Base-by-base conservation (phyloP, 2,113 vertebrate genomes). In the Prionailurus bengalensis region DNA sequence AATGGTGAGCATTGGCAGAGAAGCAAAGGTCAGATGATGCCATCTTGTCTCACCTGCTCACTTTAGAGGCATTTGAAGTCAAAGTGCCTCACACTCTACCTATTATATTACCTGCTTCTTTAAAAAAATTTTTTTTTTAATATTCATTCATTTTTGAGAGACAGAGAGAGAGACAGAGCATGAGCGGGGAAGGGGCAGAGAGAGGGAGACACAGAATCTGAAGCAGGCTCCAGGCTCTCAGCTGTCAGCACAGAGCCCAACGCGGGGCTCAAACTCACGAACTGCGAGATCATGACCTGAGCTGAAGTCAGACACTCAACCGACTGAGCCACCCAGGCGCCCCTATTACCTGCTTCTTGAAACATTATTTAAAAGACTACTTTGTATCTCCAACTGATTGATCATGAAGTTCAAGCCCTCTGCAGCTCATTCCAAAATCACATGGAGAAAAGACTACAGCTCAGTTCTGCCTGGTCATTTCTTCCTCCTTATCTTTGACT, bases 31-130 rank as follows among this genome's bases (percentile, higher is more conserved):
- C 71, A 55, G 65, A 17, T 23, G 4, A 39, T 36, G 7, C 55
- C 39, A 6, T 39, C 27, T 84, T 42, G 1, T 42, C 45, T 51
- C 23, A 19, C 25, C 3, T 27, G 14, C 58, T 85, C 29, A 58
- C 61, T 82, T 48, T 63, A 31, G 65, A 70, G 66, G 17, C 66
- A 48, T 97, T 79, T 74, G 89, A 97, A 39, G 78, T 92, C 83
- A 53, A 17, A 87, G 42, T 70, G 29, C 68, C 51, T 84, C 31
- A 45, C 19, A 80, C 4, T 29, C 33, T 25, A 58, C 15, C 55
- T 73, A 85, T 92, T 79, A 31, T 94, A 65, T 70, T 87, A 73
- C 63, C 61, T 86, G 55, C 45, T 45, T 45, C 45, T 45, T 45
- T 42, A 6, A 42, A 42, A 42, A 42, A 42, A 42, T 0, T 42